A percentile compares a stretch with the other conserved stretches of the same genome.
These are phyloP conservation scores for Sanderia malayensis DNA, from an alignment of 30 jellyfish, hydroid and myxozoan genomes.

Conservation along the genomic window DNA sequence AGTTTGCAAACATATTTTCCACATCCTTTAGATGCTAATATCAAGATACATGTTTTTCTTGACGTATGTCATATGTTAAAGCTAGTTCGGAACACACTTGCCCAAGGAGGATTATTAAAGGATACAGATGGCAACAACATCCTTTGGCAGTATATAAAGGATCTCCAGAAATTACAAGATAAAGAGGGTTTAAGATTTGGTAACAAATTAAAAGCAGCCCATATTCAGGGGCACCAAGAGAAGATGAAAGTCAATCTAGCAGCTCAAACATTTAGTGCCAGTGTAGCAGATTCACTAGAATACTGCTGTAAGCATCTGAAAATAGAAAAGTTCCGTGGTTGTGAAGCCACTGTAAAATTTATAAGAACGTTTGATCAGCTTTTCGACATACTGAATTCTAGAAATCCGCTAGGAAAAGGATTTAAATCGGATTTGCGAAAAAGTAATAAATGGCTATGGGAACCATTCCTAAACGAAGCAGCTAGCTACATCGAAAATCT, in stretches of 20 bases:
- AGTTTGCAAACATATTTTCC: not conserved
- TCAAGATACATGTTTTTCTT: slow-evolving; percentile 15
- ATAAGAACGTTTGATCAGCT: slow-evolving; percentile 36
- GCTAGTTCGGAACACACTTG: slow-evolving; percentile 39
- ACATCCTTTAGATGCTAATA: not conserved
- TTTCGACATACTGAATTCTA: slow-evolving; percentile 55
- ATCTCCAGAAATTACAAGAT: not conserved
- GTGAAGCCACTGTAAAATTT: slow-evolving; percentile 33
- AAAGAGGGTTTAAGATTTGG: slow-evolving; percentile 5
- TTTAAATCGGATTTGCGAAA: slow-evolving; percentile 48
- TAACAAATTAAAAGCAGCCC: slow-evolving; percentile 5
- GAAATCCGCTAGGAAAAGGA: slow-evolving; percentile 68
- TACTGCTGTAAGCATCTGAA: slow-evolving; percentile 18
- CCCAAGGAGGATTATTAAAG: slow-evolving; percentile 18
- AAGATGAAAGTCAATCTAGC: slow-evolving; percentile 55
- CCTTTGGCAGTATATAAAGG: slow-evolving; percentile 13
- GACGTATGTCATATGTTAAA: slow-evolving; percentile 61
- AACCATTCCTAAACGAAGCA: no score
- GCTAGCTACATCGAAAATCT: no score
- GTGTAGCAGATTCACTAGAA: slow-evolving; percentile 53
- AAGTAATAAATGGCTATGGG: no score
- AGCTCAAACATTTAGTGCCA: slow-evolving; percentile 38
- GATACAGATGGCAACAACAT: slow-evolving; percentile 17
- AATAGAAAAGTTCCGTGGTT: slow-evolving; percentile 30
- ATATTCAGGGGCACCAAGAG: slow-evolving; percentile 24